These are phyloP conservation scores for Hipparchia semele DNA, from an alignment of 2,888 invertebrate species.

Conservation along the genomic window DNA sequence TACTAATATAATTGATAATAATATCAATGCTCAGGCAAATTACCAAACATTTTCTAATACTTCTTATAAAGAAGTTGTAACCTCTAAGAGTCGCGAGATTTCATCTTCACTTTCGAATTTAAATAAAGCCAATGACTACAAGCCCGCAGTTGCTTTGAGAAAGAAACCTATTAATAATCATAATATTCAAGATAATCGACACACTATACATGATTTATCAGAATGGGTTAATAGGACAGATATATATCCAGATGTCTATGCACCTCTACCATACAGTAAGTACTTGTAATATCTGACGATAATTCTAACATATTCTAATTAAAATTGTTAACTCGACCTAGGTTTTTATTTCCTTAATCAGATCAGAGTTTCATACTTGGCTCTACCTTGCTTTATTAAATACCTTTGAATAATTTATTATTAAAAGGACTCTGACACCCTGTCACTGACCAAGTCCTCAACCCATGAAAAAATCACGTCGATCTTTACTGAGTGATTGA, in stretches of 20 bases:
- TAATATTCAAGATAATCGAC: slow-evolving; percentile 59
- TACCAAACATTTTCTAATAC: no score
- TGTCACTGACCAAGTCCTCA: no score
- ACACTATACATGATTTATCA: slow-evolving; percentile 67
- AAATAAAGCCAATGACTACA: slow-evolving; percentile 21
- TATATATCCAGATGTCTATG: slow-evolving; percentile 88
- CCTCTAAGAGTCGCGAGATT: neutral
- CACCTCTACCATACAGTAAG: slow-evolving; percentile 90
- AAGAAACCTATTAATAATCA: slow-evolving; percentile 46
- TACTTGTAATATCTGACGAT: slow-evolving; percentile 47
- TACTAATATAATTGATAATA: neutral
- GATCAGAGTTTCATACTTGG: neutral
- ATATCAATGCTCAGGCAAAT: neutral
- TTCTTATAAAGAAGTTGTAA: neutral
- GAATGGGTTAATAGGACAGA: slow-evolving; percentile 76
- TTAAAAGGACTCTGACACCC: no score
- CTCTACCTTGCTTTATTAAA: no score
- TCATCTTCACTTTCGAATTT: slow-evolving; percentile 20
- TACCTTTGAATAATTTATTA: no score
- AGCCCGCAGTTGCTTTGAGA: slow-evolving; percentile 49
- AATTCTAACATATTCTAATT: neutral
- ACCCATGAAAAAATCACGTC: no score
- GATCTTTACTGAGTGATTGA: no score
- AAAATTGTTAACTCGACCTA: neutral
- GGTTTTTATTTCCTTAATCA: neutral